Conservation (phyloP, 2,888 invertebrate species). For the Pristionchus maxplancki region DNA sequence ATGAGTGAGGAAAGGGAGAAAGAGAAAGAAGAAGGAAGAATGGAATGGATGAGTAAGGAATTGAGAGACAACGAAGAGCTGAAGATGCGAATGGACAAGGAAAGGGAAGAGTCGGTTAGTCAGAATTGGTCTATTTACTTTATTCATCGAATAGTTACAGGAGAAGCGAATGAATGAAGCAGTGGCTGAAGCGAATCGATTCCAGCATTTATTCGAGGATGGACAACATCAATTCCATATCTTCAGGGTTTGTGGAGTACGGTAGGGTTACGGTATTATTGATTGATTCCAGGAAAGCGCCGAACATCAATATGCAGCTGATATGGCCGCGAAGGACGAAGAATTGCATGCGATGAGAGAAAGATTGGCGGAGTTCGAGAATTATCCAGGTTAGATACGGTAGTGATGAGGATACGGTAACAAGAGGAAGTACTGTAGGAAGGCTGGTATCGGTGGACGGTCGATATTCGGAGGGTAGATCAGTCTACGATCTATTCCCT, state of each 20-base stretch:
- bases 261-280: not conserved
- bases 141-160: not conserved
- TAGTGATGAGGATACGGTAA: not conserved
- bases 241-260: not conserved
- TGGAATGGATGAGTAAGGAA: constrained; percentile 9
- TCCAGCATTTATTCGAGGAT: not conserved
- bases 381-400: constrained; percentile 9
- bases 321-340: not conserved
- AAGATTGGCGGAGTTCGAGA: not conserved
- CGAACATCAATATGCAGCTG: not conserved
- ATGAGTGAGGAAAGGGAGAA: not conserved
- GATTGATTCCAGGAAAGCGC: not conserved
- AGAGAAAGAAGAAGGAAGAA: constrained; percentile 34
- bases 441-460: not conserved
- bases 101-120: not conserved
- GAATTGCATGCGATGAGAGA: not conserved
- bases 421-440: not conserved
- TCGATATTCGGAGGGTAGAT: not conserved
- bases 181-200: not conserved
- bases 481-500: constrained; percentile 26
- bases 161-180: not conserved
- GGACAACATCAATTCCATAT: not conserved
- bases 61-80: constrained; percentile 7
- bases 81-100: not conserved
- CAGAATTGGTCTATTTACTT: not conserved